phyloP scores from a whole-genome alignment of 1,140 invertebrate species.

The Maniola jurtina region DNA sequence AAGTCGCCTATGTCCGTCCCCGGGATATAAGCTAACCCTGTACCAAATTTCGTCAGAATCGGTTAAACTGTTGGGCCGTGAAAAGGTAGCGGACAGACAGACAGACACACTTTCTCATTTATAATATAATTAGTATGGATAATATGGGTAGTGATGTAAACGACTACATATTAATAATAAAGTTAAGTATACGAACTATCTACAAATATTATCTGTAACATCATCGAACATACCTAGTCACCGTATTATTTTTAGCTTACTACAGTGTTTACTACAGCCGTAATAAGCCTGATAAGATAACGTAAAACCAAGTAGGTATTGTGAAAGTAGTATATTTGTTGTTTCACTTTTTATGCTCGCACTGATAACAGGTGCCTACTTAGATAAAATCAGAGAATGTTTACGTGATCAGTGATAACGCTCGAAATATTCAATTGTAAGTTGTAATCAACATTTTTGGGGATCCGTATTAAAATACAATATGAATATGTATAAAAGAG shows the following conservation, averaged over 20 bases:
- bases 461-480: background rate
- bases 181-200: background rate
- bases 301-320: slow-evolving; percentile 39
- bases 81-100: too few species aligned
- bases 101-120: too few species aligned
- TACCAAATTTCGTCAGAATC: too few species aligned
- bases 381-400: slow-evolving; percentile 37
- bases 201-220: background rate
- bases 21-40: too few species aligned
- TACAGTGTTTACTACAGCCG: slow-evolving; percentile 43
- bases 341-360: slow-evolving; percentile 31
- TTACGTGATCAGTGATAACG: slow-evolving; percentile 26
- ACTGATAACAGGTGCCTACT: slow-evolving; percentile 27
- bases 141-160: too few species aligned
- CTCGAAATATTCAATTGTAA: background rate
- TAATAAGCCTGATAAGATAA: slow-evolving; percentile 43
- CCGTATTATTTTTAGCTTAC: slow-evolving; percentile 38
- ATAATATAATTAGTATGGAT: too few species aligned
- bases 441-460: slow-evolving; percentile 7
- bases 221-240: slow-evolving; percentile 10
- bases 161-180: too few species aligned
- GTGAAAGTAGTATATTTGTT: slow-evolving; percentile 45
- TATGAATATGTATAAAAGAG: background rate
- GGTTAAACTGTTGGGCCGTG: too few species aligned
- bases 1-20: too few species aligned